Percentiles rank a stretch among this genome's conserved stretches.
Evolutionary conservation across 30 jellyfish, hydroid and myxozoan species (phyloP).

Genomic region (Chrysaora quinquecirrha): DNA sequence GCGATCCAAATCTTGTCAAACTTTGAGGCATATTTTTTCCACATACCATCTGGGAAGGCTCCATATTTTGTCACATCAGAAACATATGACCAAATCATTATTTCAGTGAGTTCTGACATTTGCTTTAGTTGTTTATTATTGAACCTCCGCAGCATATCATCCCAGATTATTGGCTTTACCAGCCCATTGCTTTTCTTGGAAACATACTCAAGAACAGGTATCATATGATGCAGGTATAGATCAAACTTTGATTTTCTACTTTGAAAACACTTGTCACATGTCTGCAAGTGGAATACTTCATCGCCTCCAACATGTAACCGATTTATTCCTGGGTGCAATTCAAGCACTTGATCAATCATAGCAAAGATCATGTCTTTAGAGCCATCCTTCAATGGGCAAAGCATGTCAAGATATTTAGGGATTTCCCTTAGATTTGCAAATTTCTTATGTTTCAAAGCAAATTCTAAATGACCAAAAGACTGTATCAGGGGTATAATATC

Average conservation of each 20-base stretch:
- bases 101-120: constrained; percentile 48
- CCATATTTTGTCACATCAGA: constrained; percentile 37
- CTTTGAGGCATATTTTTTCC: constrained; percentile 34
- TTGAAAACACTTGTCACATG: constrained; percentile 29
- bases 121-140: constrained; percentile 17
- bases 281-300: constrained; percentile 61
- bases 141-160: constrained; percentile 74
- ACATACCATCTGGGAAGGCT: constrained; percentile 64
- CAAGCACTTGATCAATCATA: constrained; percentile 65
- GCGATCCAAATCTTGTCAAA: constrained; percentile 60
- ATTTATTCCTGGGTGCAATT: constrained; percentile 61
- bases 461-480: constrained; percentile 79
- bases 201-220: constrained; percentile 46
- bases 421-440: constrained; percentile 62
- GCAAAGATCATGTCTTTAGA: neutral
- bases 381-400: constrained; percentile 58
- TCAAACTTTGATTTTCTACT: constrained; percentile 40
- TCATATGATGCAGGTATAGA: constrained; percentile 64
- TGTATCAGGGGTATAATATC: constrained; percentile 63
- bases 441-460: constrained; percentile 59
- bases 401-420: constrained; percentile 61
- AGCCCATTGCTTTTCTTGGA: constrained; percentile 5
- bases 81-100: constrained; percentile 82
- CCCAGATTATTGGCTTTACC: constrained; percentile 76
- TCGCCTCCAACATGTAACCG: constrained; percentile 73